phyloP scores from a whole-genome alignment of 1,140 invertebrate genomes.

The Panonychus citri region DNA sequence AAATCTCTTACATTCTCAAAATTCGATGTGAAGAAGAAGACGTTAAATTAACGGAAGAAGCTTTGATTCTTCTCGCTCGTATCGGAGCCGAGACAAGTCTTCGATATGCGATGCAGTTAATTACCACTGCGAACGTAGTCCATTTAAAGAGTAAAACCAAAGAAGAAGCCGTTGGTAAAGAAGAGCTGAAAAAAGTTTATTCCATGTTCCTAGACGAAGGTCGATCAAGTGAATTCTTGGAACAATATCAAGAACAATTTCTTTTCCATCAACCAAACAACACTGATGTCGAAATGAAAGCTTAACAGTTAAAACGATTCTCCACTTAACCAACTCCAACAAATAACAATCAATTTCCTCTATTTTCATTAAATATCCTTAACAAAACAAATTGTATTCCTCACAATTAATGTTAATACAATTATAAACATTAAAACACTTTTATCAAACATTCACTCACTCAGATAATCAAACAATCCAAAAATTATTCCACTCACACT shows the following conservation, averaged over 20 bases:
- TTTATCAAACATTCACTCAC: too few species aligned
- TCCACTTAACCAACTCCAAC: too few species aligned
- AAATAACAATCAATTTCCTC: too few species aligned
- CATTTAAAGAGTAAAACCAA: conserved; percentile 51
- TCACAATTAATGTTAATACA: too few species aligned
- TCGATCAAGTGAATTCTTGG: conserved; percentile 33
- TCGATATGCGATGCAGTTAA: conserved; percentile 93
- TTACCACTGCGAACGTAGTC: conserved; percentile 78
- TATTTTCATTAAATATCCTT: too few species aligned
- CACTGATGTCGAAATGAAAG: background rate
- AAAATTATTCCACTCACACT: too few species aligned
- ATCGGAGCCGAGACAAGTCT: conserved; percentile 59
- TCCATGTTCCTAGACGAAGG: conserved; percentile 79
- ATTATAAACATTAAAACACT: too few species aligned
- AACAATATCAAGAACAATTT: conserved; percentile 1
- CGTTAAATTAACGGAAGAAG: conserved; percentile 78
- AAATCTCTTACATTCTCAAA: conserved; percentile 73
- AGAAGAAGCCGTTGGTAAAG: conserved; percentile 34
- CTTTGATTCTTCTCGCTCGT: conserved; percentile 64
- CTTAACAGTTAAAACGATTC: too few species aligned
- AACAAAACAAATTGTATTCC: too few species aligned
- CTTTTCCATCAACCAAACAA: background rate
- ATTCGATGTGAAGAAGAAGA: conserved; percentile 91
- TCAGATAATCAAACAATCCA: too few species aligned
- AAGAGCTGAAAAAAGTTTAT: conserved; percentile 86